phyloP scores from a whole-genome alignment of 2,113 vertebrate genomes.

The Syngnathus typhle region DNA sequence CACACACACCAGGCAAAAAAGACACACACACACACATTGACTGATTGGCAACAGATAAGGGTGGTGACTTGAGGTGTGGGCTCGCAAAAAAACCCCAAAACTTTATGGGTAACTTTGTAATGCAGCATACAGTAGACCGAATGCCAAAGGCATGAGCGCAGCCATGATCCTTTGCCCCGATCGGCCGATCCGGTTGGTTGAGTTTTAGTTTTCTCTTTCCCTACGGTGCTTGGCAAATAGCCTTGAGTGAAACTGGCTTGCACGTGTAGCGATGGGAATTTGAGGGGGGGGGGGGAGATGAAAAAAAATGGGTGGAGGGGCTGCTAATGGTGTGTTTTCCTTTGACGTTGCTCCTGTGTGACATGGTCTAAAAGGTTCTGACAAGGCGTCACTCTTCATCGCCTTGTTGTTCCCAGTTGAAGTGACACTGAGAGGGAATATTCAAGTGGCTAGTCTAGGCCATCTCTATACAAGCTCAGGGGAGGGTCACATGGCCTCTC shows the following conservation, averaged over 20 bases:
- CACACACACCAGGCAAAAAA: slow-evolving; percentile 20
- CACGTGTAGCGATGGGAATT: background rate
- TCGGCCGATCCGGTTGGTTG: slow-evolving; percentile 56
- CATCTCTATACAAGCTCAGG: slow-evolving; percentile 5
- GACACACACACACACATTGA: slow-evolving; percentile 19
- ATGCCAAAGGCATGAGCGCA: slow-evolving; percentile 39
- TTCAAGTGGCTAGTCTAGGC: slow-evolving; percentile 22
- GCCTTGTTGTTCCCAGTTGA: slow-evolving; percentile 34
- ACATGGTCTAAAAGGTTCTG: slow-evolving; percentile 11
- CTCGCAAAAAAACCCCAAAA: background rate
- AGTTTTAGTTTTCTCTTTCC: slow-evolving; percentile 33
- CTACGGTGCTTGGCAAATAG: slow-evolving; percentile 26
- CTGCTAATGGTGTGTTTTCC: background rate
- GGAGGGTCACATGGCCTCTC: slow-evolving; percentile 13
- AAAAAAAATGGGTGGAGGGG: background rate
- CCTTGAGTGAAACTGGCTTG: slow-evolving; percentile 25
- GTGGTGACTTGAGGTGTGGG: background rate
- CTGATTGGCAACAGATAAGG: background rate
- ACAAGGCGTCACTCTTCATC: slow-evolving; percentile 29
- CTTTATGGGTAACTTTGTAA: slow-evolving; percentile 6
- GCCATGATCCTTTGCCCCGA: slow-evolving; percentile 47
- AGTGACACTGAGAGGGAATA: slow-evolving; percentile 32
- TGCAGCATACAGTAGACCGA: slow-evolving; percentile 27
- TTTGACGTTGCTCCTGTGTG: background rate
- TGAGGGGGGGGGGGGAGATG: background rate